Base-by-base conservation (phyloP, 2,113 vertebrate genomes). In the Pyrgilauda ruficollis region DNA sequence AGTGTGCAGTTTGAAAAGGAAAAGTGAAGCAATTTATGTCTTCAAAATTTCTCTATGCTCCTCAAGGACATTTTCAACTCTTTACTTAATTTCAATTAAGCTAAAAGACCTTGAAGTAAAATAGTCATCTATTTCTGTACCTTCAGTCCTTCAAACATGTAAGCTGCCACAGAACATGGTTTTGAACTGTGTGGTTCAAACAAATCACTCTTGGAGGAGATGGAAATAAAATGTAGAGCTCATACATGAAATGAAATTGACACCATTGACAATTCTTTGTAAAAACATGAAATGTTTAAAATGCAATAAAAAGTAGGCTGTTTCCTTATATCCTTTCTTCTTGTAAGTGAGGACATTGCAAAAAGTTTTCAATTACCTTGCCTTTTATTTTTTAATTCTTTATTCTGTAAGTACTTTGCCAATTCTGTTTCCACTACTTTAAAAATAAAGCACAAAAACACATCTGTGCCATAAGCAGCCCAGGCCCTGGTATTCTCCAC, bases 41-140 rank as follows among this genome's bases (percentile, higher is more conserved):
- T 83, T 91, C 15, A 47, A 35, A 83, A 72, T 73, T 79, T 68
- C 50, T 31, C 50, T 59, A 27, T 59, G 35, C 19, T 78, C 28
- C 59, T 56, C 55, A 87, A 77, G 21, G 47, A 85, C 31, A 73
- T 55, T 88, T 90, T 77, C 70, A 90, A 37, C 11, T 84, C 47
- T 58, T 69, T 47, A 50, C 16, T 70, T 66, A 62, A 91, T 94
- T 92, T 94, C 41, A 78, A 84, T 75, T 84, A 92, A 94, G 33
- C 67, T 72, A 90, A 88, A 84, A 6, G 7, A 86, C 80, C 41
- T 9, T 73, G 20, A 83, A 77, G 33, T 84, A 69, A 76, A 88
- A 80, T 9, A 80, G 31, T 15, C 41, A 73, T 18, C 26, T 88
- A 59, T 59, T 94, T 81, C 63, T 79, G 62, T 64, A 68, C 47